Conservation (phyloP, 2,888 invertebrate genomes). For the Drosophila flavopinicola region DNA sequence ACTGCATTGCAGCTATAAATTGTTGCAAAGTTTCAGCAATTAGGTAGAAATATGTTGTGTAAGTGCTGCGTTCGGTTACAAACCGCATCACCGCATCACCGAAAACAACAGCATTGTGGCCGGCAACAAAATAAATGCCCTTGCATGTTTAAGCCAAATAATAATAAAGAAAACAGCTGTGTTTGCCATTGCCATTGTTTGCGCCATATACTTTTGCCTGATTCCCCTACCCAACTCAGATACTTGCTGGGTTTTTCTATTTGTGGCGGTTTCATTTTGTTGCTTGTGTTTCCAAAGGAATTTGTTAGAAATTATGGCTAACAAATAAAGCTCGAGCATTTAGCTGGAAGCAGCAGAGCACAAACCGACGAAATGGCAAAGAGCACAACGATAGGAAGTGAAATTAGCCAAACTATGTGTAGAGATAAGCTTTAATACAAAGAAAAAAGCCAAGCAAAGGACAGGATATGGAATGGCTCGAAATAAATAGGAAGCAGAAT, state of each 20-base stretch:
- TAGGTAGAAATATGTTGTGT: slow-evolving; percentile 66
- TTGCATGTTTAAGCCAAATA: slow-evolving; percentile 72
- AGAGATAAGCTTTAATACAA: slow-evolving; percentile 12
- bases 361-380: slow-evolving; percentile 10
- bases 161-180: slow-evolving; percentile 60
- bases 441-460: too few relatives aligned
- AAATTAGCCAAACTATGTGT: slow-evolving; percentile 22
- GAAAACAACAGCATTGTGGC: slow-evolving; percentile 43
- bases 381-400: slow-evolving; percentile 3
- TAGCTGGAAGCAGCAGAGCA: slow-evolving; percentile 8
- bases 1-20: slow-evolving; percentile 73
- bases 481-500: too few relatives aligned
- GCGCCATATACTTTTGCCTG: slow-evolving; percentile 27
- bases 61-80: slow-evolving; percentile 26
- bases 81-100: slow-evolving; percentile 38
- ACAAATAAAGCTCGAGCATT: slow-evolving; percentile 24
- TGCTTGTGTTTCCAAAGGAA: slow-evolving; percentile 24
- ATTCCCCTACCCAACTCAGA: slow-evolving; percentile 3
- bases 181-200: slow-evolving; percentile 35
- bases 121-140: slow-evolving; percentile 59
- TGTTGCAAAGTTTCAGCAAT: slow-evolving; percentile 69
- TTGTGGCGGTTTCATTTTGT: slow-evolving; percentile 21
- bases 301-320: slow-evolving; percentile 32
- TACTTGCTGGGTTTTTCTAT: slow-evolving; percentile 14
- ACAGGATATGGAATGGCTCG: too few relatives aligned